These are phyloP conservation scores for Carlito syrichta DNA, from an alignment of 2,113 vertebrate genomes.

Conservation along the genomic window DNA sequence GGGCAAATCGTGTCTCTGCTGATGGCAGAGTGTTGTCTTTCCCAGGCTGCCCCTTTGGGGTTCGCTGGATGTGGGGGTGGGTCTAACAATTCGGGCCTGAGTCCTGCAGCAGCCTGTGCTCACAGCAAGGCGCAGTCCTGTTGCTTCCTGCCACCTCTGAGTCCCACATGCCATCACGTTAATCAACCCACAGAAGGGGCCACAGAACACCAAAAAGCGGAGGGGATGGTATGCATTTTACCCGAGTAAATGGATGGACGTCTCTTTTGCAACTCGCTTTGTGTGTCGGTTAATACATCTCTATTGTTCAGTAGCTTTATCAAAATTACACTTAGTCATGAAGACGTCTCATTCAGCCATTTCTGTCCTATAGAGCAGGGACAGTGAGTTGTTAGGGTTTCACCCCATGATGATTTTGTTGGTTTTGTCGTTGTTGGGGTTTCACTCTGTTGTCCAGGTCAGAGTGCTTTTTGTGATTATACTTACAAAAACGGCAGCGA, in stretches of 20 bases:
- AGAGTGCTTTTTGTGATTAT: no score
- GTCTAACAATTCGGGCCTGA: background rate
- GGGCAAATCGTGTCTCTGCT: background rate
- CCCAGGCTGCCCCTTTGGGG: background rate
- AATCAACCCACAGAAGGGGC: background rate
- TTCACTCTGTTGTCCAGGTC: background rate
- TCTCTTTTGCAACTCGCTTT: background rate
- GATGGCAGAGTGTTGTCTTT: background rate
- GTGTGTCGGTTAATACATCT: background rate
- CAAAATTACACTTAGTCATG: background rate
- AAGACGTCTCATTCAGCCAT: background rate
- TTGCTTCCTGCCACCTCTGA: background rate
- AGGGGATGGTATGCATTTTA: accelerated
- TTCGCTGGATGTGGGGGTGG: background rate
- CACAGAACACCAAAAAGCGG: background rate
- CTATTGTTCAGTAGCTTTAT: background rate
- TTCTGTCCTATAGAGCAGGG: background rate
- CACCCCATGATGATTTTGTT: no score
- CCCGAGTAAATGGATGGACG: no score
- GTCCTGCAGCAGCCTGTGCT: background rate
- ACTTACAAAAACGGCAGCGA: no score
- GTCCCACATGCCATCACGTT: accelerated
- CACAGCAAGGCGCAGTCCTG: background rate
- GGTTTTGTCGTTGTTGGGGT: background rate
- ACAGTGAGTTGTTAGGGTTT: background rate